Base-by-base conservation (phyloP, 1,140 invertebrate species). In the Drosophila elegans region DNA sequence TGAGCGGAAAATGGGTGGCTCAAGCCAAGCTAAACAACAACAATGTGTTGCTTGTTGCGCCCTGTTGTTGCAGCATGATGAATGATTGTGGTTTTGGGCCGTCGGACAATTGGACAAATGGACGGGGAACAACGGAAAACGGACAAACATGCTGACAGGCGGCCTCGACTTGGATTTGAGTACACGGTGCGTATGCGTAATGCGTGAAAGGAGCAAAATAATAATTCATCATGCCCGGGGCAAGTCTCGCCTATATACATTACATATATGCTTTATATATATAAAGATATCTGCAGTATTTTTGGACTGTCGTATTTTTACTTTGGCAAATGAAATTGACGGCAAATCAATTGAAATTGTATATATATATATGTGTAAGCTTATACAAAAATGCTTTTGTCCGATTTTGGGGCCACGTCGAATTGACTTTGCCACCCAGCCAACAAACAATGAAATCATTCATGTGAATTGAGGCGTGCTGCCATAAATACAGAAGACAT, bases 291-390 rank as follows among this genome's bases (percentile, higher is more conserved):
- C 38, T 66, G 41, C 42, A 34, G 38, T 41, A 55, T 56, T 79
- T 38, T 41, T 48, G 46, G 11, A 41, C 39, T 74, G n/a, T 67
- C 60, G 51, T 55, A 59, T 68, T 74, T 78, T 48, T 68, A 55
- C 48, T 57, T 52, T 63, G 63, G 42, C 69, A 81, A 85, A 81
- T 74, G 62, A 89, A 89, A 85, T 90, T 89, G 84, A 89, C 78
- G 86, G 76, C 82, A 90, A 89, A 89, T 89, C 84, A 90, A 89
- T 90, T 90, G 84, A 90, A 80, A 83, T 82, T 55, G 52, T 62
- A 38, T 59, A 57, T 45, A 68, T 36, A 78, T 44, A 68, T 36
- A 78, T 72, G 55, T 59, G 32, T 64, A 51, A 16, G 48, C 48
- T 51, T n/a, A 34, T 34, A 55, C 38, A 27, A 39, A 38, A 57